These are phyloP conservation scores for Bilobella aurantiaca DNA, from an alignment of 1,140 invertebrate species.

Conservation along the genomic window DNA sequence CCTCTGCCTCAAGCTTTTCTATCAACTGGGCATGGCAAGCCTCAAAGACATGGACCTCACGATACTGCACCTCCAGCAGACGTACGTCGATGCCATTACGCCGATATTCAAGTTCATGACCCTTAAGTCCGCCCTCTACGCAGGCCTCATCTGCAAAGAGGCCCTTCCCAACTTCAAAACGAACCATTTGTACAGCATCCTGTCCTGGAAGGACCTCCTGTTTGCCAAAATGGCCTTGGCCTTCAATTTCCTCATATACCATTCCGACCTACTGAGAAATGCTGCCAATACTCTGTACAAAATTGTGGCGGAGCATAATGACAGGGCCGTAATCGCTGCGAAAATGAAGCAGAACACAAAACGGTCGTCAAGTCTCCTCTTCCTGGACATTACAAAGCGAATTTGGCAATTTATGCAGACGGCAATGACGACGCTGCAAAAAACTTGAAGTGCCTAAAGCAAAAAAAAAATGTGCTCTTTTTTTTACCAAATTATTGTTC, in stretches of 20 bases:
- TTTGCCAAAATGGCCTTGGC: background rate
- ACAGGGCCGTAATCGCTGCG: background rate
- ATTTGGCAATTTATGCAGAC: background rate
- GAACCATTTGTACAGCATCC: background rate
- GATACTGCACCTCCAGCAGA: slow-evolving; percentile 11
- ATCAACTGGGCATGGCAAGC: slow-evolving; percentile 18
- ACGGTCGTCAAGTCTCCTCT: background rate
- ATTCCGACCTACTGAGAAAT: background rate
- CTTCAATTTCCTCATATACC: background rate
- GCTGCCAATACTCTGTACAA: background rate
- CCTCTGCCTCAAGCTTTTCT: slow-evolving; percentile 16
- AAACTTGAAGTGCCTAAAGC: background rate
- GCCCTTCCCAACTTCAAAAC: background rate
- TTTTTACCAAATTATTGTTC: too few relatives aligned
- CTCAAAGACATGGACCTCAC: slow-evolving; percentile 19
- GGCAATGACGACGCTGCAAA: background rate
- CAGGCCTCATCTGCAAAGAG: background rate
- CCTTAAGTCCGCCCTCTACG: background rate
- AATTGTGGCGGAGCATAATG: background rate
- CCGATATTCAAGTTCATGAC: background rate
- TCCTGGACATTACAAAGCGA: background rate
- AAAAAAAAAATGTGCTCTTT: background rate
- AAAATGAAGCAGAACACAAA: background rate
- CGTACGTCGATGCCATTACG: background rate
- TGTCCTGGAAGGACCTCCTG: slow-evolving; percentile 1